Percentiles rank a stretch among this genome's conserved stretches.
phyloP scores from a whole-genome alignment of 2,888 invertebrate species.

The Lasioglossum oenotherae region DNA sequence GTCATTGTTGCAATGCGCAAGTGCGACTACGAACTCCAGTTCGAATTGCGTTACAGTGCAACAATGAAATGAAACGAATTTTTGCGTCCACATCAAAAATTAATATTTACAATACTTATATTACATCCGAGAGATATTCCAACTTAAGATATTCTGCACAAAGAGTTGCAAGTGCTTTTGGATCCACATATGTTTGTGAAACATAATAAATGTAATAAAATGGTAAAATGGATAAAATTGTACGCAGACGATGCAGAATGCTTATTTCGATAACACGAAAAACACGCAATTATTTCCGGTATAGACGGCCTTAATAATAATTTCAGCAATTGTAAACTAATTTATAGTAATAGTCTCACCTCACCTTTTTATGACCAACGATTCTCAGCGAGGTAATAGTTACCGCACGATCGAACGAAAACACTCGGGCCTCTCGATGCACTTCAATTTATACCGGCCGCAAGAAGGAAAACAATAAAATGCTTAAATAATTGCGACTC shows the following conservation, averaged over 20 bases:
- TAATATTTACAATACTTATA: no score
- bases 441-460: neutral
- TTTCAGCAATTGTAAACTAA: neutral
- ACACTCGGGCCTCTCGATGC: neutral
- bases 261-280: neutral
- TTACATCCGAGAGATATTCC: no score
- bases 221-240: no score
- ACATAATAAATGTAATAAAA: neutral
- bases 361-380: neutral
- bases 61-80: no score
- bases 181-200: no score
- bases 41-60: no score
- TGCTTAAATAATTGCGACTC: slow-evolving; percentile 24
- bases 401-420: neutral
- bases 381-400: neutral
- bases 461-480: neutral
- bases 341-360: neutral
- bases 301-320: neutral
- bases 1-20: no score
- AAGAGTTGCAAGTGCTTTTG: no score
- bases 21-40: no score
- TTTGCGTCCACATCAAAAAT: no score
- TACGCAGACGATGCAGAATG: no score
- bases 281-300: neutral
- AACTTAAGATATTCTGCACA: no score